phyloP scores from a whole-genome alignment of 2,113 vertebrate species.

The Alexandromys fortis region DNA sequence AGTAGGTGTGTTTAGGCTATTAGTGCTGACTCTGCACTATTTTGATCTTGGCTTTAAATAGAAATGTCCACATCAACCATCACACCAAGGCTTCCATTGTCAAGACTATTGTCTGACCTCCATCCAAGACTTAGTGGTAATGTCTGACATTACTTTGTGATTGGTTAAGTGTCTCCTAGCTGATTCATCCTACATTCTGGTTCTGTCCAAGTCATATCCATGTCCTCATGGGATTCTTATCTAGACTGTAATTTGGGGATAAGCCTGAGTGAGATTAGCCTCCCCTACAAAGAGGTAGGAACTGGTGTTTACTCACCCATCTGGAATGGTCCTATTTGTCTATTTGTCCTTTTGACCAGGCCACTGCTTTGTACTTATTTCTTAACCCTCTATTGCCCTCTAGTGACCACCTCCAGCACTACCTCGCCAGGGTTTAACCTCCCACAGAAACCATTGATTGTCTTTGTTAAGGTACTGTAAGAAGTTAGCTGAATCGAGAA shows the following conservation, averaged over 20 bases:
- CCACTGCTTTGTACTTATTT: not conserved
- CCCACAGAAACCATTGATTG: not conserved
- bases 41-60: not conserved
- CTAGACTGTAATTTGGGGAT: not conserved
- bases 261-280: not conserved
- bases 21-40: not conserved
- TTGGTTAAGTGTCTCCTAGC: not conserved
- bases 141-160: not conserved
- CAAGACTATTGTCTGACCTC: not conserved
- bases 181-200: not conserved
- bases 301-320: not conserved
- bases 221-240: not conserved
- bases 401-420: constrained; percentile 36
- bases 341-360: not conserved
- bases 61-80: not conserved
- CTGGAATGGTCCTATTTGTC: not conserved
- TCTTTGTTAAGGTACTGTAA: not conserved
- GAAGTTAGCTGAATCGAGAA: not conserved
- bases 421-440: not conserved
- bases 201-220: not conserved
- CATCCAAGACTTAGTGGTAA: not conserved
- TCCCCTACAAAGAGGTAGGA: not conserved
- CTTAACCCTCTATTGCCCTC: constrained; percentile 67
- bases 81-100: not conserved
- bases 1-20: not conserved